Evolutionary conservation across 2,888 invertebrate genomes (phyloP), one percentile per base, ranked within the genome.

Genomic region (Acrocyrtus sp.): DNA sequence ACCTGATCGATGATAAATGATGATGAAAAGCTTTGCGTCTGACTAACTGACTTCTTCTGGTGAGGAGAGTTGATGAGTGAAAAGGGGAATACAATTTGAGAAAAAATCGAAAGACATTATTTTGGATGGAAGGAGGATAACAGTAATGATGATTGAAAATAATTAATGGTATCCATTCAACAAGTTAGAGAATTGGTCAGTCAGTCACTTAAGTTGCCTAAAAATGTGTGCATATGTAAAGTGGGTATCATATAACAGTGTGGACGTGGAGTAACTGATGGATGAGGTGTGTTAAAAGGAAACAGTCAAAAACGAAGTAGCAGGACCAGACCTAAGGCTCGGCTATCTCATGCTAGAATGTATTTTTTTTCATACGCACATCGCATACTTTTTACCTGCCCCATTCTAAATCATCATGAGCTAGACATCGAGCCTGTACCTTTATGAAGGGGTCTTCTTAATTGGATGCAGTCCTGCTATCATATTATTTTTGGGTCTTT

Each of bases 81-180:
- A 34, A 12, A 12, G 12, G 34, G 12, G 34, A 34, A 34, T 8
- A 12, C 34, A 34, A 34, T 34, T 34, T 34, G 24, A 63, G 58
- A 45, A 39, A 53, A 43, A 29, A 21, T 54, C 47, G 47, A 65
- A 56, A 34, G 12, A 12, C 27, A 53, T 51, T 53, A 60, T 60
- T 69, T n/a, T n/a, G n/a, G n/a, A 61, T 47, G 61, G 54, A 69
- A 29, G 48, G 21, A 1, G 29, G 45, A 43, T 27, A 45, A 58
- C 47, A 34, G 34, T 47, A 69, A 69, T 54, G 61, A 54, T 51
- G 68, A 61, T 69, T 61, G 68, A 61, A 69, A 61, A 61, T 69
- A 69, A 69, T 69, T 69, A 68, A 69, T 69, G 60, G 68, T 61
- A 61, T 61, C 48, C 48, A 47, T 69, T 67, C 51, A 67, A 67